Evolutionary conservation across 2,888 invertebrate species (phyloP), one percentile per base, ranked within the genome.

Genomic region (Mylabris sibirica): DNA sequence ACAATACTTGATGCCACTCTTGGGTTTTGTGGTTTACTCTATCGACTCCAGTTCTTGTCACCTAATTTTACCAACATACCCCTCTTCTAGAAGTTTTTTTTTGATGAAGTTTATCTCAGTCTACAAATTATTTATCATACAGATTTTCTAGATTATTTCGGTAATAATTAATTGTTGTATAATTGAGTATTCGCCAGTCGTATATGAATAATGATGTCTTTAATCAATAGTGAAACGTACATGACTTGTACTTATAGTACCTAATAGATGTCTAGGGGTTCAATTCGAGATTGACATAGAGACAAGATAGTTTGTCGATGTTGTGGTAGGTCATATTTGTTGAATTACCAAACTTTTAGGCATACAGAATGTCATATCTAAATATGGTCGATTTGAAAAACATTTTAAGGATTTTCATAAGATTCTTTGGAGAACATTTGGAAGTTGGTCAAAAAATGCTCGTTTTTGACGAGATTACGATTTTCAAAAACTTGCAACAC

Each of bases 141-240:
- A 38, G 38, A 38, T 12, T 38, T 38, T 8, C 38, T 4, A 30
- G 30, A 30, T 38, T 38, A 38, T 38, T 38, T 11, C 38, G 14
- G 14, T 38, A 14, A 41, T 41, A 41, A 41, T 41, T 41, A n/a
- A 41, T 41, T n/a, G 41, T 41, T 41, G 62, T 68, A 64, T 63
- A 64, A 69, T 65, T 65, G 63, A 64, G 60, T 61, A 53, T 69
- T 49, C 53, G n/a, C 30, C 30, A 30, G 30, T 57, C 60, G 38
- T 59, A 68, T 53, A 68, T 68, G 68, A 68, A 63, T 68, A 60
- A 65, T 68, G 68, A 61, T 35, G 26, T n/a, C 41, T 57, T 64
- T 61, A 68, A 68, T 68, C 68, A 68, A 60, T 24, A 30, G 53
- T 57, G 59, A 64, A 64, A 64, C 14, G 24, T 26, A 34, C 57